Conservation (phyloP, 2,888 invertebrate genomes). For the Atrina japonica region DNA sequence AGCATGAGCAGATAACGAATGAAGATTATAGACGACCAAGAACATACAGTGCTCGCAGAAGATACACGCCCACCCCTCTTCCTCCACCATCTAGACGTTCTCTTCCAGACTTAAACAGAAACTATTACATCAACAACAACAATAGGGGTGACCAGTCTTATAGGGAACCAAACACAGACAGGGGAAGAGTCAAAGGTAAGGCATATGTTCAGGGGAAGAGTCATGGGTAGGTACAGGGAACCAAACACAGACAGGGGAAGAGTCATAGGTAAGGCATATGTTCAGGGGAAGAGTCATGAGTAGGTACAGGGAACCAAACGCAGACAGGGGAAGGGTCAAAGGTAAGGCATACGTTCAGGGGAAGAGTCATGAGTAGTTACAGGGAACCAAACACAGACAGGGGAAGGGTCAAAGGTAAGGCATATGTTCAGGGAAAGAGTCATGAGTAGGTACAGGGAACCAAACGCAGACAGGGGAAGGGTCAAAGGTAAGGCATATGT, state of each 20-base stretch:
- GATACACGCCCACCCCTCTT: constrained; percentile 66
- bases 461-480: background rate
- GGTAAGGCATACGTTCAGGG: too few relatives aligned
- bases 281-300: too few relatives aligned
- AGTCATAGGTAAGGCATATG: constrained; percentile 21
- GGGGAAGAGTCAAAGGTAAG: constrained; percentile 21
- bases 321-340: constrained; percentile 17
- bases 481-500: constrained; percentile 3
- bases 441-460: background rate
- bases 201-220: too few relatives aligned
- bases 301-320: constrained; percentile 5
- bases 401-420: constrained; percentile 20
- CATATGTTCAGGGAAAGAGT: too few relatives aligned
- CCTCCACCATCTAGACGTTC: constrained; percentile 68
- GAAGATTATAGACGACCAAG: constrained; percentile 63
- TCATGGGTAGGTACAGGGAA: background rate
- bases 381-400: constrained; percentile 18
- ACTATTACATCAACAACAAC: constrained; percentile 18
- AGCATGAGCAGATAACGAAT: constrained; percentile 67
- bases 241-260: constrained; percentile 11
- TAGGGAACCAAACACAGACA: constrained; percentile 16
- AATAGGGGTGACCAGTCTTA: constrained; percentile 9
- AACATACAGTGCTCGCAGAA: constrained; percentile 62
- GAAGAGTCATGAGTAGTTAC: too few relatives aligned
- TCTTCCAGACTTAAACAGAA: constrained; percentile 60